Evolutionary conservation across 2,888 invertebrate genomes (phyloP).

Genomic region (Epinotia bilunana): DNA sequence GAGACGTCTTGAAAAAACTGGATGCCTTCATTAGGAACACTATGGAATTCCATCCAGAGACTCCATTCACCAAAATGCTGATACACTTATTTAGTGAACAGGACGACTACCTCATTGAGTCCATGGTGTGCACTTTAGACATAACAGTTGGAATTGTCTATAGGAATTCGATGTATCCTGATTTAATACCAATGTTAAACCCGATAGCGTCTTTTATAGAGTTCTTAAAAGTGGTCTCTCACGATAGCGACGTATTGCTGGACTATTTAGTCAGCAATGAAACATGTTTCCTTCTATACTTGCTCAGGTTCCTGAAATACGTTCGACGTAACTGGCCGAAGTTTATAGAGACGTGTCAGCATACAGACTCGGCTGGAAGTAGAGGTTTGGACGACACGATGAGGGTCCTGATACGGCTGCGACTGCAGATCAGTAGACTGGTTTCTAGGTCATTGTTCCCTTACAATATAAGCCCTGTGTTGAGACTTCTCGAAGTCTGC

Average conservation of each 20-base stretch:
- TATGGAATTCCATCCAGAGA: conserved; percentile 94
- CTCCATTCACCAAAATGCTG: conserved; percentile 93
- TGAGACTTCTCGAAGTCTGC: conserved; percentile 92
- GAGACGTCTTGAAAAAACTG: conserved; percentile 92
- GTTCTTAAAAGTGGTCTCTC: conserved; percentile 92
- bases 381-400: conserved; percentile 91
- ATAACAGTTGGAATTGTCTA: conserved; percentile 94
- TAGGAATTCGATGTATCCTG: conserved; percentile 91
- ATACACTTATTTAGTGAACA: conserved; percentile 95
- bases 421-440: conserved; percentile 91
- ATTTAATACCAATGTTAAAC: conserved; percentile 92
- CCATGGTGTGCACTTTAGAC: conserved; percentile 96
- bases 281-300: conserved; percentile 94
- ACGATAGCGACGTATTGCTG: conserved; percentile 91
- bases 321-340: conserved; percentile 93
- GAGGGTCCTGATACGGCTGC: conserved; percentile 91
- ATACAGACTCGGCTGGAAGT: conserved; percentile 81
- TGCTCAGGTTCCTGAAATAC: conserved; percentile 93
- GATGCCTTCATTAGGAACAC: conserved; percentile 92
- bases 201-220: conserved; percentile 94
- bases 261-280: conserved; percentile 95
- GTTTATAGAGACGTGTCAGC: conserved; percentile 90
- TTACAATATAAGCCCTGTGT: conserved; percentile 95
- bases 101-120: conserved; percentile 95
- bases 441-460: conserved; percentile 94